phyloP scores from a whole-genome alignment of 2,888 invertebrate species.

The Zootermopsis nevadensis region DNA sequence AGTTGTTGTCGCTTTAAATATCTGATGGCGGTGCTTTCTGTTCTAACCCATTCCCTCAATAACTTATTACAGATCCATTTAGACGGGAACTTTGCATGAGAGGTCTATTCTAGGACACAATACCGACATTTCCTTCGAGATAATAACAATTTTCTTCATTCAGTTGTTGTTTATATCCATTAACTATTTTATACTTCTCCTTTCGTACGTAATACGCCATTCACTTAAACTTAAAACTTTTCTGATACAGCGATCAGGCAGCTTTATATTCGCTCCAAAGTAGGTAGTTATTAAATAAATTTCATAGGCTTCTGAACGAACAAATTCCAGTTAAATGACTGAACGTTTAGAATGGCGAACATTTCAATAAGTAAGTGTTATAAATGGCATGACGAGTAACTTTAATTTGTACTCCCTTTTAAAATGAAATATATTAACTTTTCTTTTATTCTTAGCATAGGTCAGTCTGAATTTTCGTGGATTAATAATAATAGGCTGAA shows the following conservation, averaged over 20 bases:
- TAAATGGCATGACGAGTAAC: too few species aligned
- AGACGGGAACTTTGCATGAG: background rate
- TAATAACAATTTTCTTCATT: slow-evolving; percentile 14
- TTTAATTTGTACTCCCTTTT: too few species aligned
- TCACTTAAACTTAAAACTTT: background rate
- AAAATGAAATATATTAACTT: too few species aligned
- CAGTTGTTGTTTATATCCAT: background rate
- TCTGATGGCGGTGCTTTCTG: background rate
- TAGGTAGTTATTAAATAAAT: background rate
- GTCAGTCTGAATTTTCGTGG: too few species aligned
- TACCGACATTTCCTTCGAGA: background rate
- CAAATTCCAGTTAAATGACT: too few species aligned
- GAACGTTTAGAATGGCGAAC: too few species aligned
- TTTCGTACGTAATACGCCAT: background rate
- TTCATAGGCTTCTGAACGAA: background rate
- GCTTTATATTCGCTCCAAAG: background rate
- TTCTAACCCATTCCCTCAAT: too few species aligned
- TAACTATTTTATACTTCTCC: slow-evolving; percentile 1
- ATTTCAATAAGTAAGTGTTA: too few species aligned
- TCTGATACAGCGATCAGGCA: background rate
- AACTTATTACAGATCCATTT: background rate
- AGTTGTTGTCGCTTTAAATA: background rate
- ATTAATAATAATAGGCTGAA: too few species aligned
- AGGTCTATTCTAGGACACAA: background rate
- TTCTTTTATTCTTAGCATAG: too few species aligned